Evolutionary conservation across 53 echinoderm and acorn worm genomes (phyloP).

Genomic region (Apostichopus leukothele): DNA sequence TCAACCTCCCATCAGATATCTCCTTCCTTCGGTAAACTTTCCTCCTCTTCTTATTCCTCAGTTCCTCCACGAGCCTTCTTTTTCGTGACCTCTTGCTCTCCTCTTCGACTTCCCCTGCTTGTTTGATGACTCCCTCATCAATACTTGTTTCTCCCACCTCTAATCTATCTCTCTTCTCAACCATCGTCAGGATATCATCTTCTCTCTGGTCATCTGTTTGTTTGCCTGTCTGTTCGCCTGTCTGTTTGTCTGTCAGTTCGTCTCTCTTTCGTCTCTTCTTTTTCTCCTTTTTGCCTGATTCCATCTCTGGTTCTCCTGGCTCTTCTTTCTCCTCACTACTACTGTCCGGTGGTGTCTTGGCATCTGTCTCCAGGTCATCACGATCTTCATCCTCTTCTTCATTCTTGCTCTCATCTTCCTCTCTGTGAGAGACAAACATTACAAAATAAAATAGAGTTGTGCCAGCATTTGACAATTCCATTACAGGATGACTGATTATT

Average conservation of each 20-base stretch:
- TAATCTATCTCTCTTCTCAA: slow-evolving; percentile 2
- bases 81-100: slow-evolving; percentile 37
- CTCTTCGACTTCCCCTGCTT: not conserved
- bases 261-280: no score
- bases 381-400: slow-evolving; percentile 26
- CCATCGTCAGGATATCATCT: not conserved
- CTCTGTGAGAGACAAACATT: not conserved
- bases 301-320: not conserved
- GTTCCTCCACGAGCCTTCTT: slow-evolving; percentile 48
- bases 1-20: slow-evolving; percentile 78
- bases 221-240: not conserved
- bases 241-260: not conserved
- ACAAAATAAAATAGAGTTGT: no score
- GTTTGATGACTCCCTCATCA: not conserved
- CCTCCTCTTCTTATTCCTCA: slow-evolving; percentile 51
- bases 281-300: slow-evolving; percentile 2
- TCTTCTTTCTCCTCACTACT: slow-evolving; percentile 6
- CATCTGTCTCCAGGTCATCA: not conserved
- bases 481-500: no score
- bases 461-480: no score
- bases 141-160: not conserved
- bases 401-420: slow-evolving; percentile 46
- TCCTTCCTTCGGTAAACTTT: slow-evolving; percentile 24
- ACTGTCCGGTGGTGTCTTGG: not conserved
- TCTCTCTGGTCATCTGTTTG: not conserved